Conservation (phyloP, 2,113 vertebrate genomes). For the Phycodurus eques region DNA sequence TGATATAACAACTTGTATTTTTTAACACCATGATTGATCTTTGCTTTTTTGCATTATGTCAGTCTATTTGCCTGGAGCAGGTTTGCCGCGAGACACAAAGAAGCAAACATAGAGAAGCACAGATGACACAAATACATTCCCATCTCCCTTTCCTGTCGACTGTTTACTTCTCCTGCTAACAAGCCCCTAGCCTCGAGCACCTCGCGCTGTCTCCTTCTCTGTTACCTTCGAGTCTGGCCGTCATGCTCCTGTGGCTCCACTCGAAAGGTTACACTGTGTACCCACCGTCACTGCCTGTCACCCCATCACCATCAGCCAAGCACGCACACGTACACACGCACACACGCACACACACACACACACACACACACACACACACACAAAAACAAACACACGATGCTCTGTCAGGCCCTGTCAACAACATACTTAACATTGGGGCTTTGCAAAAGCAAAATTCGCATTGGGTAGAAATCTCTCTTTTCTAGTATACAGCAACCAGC, state of each 20-base stretch:
- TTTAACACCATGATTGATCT: not conserved
- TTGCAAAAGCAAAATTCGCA: conserved; percentile 32
- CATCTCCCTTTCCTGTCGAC: conserved; percentile 56
- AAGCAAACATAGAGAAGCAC: conserved; percentile 43
- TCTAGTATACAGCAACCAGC: not conserved
- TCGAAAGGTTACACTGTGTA: conserved; percentile 74
- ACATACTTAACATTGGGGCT: conserved; percentile 25
- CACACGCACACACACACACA: conserved; percentile 30
- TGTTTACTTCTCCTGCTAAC: conserved; percentile 48
- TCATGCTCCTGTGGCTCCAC: conserved; percentile 71
- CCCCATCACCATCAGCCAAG: conserved; percentile 27
- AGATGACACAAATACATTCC: conserved; percentile 58
- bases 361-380: conserved; percentile 20
- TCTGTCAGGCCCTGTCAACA: conserved; percentile 50
- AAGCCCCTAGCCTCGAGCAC: conserved; percentile 34
- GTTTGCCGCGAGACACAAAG: conserved; percentile 22
- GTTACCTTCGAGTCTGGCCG: conserved; percentile 70
- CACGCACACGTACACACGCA: conserved; percentile 19
- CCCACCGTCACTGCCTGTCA: conserved; percentile 72
- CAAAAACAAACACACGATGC: conserved; percentile 9
- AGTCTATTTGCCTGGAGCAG: conserved; percentile 9
- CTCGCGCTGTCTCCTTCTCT: conserved; percentile 51
- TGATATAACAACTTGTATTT: not conserved
- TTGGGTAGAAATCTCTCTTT: not conserved
- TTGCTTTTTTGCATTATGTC: conserved; percentile 7